Base-by-base conservation (phyloP, 2,113 vertebrate genomes). In the Engraulis encrasicolus region DNA sequence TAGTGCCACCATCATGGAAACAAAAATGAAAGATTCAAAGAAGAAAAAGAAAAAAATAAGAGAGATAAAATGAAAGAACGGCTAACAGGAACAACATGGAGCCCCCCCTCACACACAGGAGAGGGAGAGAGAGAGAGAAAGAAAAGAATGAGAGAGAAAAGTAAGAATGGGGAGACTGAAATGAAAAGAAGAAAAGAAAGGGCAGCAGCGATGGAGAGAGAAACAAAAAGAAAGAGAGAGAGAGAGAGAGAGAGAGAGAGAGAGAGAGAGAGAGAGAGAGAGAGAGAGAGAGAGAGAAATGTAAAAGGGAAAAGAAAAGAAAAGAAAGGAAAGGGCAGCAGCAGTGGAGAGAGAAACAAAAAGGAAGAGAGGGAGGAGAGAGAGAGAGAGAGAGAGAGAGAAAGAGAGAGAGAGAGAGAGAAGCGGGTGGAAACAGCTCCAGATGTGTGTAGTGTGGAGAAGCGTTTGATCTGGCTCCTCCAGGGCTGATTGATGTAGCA, bases 401-500 rank as follows among this genome's bases (percentile, higher is more conserved):
- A 54, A 54, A 80, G 74, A 88, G 86, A 86, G 91, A 90, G 90
- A 89, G 88, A 89, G 87, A 86, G 86, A 85, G 87, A 83, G 83
- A 84, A 85, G 80, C 82, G 78, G 90, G 89, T 91, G 90, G 92
- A 94, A 92, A 74, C 90, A 93, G 92, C 93, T 86, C 91, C 88
- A 90, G 92, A 94, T 94, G 89, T 86, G 92, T 85, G 61, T 91
- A 90, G 90, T 92, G 90, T 89, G 90, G 92, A 92, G 92, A 88
- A 82, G 4, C 84, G 94, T 96, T 96, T 95, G 95, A 96, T 96
- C 90, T 88, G 84, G 17, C 81, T 93, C 86, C 89, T 92, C 94
- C 86, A 91, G 84, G 92, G 90, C 90, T 95, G 95, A 96, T 93
- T 89, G 94, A 95, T 93, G 95, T 93, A 92, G 94, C 91, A 90